phyloP scores from a whole-genome alignment of 2,797 vertebrate genomes.

The Clangula hyemalis region DNA sequence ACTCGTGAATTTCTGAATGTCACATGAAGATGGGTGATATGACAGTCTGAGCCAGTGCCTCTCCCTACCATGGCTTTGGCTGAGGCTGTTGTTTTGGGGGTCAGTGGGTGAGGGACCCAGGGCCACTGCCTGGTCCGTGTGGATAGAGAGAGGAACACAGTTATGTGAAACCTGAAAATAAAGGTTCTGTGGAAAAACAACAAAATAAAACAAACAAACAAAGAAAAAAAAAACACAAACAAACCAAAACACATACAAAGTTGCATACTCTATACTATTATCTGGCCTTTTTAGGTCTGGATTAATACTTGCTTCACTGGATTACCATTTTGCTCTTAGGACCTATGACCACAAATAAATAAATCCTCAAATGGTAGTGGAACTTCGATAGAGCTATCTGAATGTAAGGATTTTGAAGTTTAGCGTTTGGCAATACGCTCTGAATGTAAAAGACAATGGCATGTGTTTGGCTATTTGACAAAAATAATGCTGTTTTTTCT shows the following conservation, averaged over 20 bases:
- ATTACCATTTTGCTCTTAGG: not conserved
- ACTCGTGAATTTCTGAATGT: not conserved
- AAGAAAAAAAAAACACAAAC: no score
- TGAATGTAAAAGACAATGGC: not conserved
- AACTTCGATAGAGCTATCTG: not conserved
- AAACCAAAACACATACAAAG: rapidly evolving
- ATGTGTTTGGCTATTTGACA: not conserved
- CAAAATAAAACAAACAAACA: no score
- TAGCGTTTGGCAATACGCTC: not conserved
- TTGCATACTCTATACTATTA: rapidly evolving
- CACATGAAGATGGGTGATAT: rapidly evolving
- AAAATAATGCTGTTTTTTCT: not conserved
- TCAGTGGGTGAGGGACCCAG: not conserved
- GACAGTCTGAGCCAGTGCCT: not conserved
- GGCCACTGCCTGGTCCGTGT: rapidly evolving
- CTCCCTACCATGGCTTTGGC: not conserved
- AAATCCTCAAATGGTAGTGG: not conserved
- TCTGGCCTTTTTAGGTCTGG: not conserved
- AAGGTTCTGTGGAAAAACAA: not conserved
- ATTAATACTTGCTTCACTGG: not conserved
- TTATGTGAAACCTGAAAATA: rapidly evolving
- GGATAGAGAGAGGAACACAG: rapidly evolving
- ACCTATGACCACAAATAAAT: not conserved
- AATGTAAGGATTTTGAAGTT: not conserved
- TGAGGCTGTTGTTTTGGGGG: not conserved